Conservation (phyloP, 1,140 invertebrate genomes). For the Drosophila subpulchrella region DNA sequence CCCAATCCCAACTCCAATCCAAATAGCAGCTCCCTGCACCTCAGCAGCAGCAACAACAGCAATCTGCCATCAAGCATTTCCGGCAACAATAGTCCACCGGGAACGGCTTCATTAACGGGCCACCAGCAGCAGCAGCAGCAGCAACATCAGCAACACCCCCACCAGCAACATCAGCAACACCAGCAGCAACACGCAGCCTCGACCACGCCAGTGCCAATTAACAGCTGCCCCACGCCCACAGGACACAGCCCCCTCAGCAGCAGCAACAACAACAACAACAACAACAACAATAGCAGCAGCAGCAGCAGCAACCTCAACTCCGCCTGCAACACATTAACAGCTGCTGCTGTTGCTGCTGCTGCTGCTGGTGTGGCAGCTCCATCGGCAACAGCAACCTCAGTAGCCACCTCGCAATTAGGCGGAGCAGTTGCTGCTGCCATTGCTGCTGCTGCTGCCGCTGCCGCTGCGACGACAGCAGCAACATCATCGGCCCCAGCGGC, state of each 20-base stretch:
- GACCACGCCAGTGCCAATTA: constrained; percentile 67
- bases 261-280: constrained; percentile 41
- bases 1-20: constrained; percentile 48
- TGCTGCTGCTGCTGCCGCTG: constrained; percentile 35
- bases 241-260: constrained; percentile 66
- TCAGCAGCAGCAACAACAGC: constrained; percentile 23
- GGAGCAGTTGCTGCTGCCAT: constrained; percentile 48
- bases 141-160: constrained; percentile 32
- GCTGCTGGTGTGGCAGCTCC: constrained; percentile 44
- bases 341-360: constrained; percentile 58
- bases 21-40: constrained; percentile 22
- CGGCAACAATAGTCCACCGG: constrained; percentile 58
- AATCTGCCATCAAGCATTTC: constrained; percentile 61
- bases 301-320: constrained; percentile 52
- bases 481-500: constrained; percentile 35
- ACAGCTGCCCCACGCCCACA: constrained; percentile 76
- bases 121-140: constrained; percentile 54
- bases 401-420: constrained; percentile 53
- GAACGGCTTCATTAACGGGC: constrained; percentile 74
- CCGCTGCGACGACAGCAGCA: constrained; percentile 46
- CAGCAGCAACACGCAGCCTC: constrained; percentile 70
- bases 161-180: constrained; percentile 49
- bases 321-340: constrained; percentile 76
- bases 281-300: constrained; percentile 6
- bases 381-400: constrained; percentile 56